phyloP scores from a whole-genome alignment of 2,888 invertebrate species.

The Papilio gigon region DNA sequence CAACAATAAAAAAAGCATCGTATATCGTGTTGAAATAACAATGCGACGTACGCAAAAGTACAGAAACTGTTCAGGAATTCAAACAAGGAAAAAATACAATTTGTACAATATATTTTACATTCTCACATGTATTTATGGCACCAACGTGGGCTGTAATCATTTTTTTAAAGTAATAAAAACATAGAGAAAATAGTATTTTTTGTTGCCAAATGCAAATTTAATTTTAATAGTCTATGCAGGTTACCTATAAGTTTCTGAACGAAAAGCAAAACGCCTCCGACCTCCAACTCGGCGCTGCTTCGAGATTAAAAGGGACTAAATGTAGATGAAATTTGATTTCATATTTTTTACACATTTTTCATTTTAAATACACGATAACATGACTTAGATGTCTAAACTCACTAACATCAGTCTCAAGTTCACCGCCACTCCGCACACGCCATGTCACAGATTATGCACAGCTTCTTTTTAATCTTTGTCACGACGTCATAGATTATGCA shows the following conservation, averaged over 20 bases:
- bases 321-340: constrained; percentile 52
- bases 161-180: not conserved
- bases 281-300: constrained; percentile 47
- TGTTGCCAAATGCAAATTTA: too few relatives aligned
- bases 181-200: not conserved
- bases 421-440: constrained; percentile 48
- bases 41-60: not conserved
- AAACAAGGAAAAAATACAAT: not conserved
- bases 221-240: not conserved
- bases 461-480: constrained; percentile 25
- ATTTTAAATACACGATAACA: constrained; percentile 51
- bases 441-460: constrained; percentile 39
- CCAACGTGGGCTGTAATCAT: not conserved
- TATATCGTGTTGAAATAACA: constrained; percentile 3
- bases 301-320: constrained; percentile 41
- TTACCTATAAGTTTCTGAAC: not conserved
- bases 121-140: not conserved
- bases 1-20: not conserved
- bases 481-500: constrained; percentile 38
- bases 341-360: constrained; percentile 47
- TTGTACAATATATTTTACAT: not conserved
- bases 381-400: constrained; percentile 64
- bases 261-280: constrained; percentile 8
- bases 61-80: not conserved
- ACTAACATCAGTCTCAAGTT: constrained; percentile 75